phyloP scores from a whole-genome alignment of 2,113 vertebrate species.

The Nothoprocta pentlandii region DNA sequence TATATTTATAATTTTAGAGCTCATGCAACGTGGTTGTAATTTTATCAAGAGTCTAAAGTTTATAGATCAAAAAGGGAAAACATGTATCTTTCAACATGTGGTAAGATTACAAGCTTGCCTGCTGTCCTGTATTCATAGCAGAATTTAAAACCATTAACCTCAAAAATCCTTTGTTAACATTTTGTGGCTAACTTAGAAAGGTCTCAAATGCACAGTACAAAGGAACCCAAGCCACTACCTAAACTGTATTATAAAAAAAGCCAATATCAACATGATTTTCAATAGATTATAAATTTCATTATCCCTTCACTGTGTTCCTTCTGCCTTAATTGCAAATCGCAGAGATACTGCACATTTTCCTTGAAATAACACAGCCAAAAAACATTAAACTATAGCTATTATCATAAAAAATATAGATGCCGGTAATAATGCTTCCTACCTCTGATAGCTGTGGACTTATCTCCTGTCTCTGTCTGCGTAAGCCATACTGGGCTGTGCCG shows the following conservation, averaged over 20 bases:
- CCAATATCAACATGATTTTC: not conserved
- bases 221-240: not conserved
- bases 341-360: not conserved
- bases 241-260: not conserved
- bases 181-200: not conserved
- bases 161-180: not conserved
- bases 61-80: not conserved
- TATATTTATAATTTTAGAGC: not conserved
- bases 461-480: conserved; percentile 35
- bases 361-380: not conserved
- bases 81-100: not conserved
- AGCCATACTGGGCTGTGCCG: conserved; percentile 56
- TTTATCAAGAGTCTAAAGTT: not conserved
- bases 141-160: not conserved
- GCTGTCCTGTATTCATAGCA: not conserved
- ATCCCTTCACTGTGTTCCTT: not conserved
- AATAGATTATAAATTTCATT: not conserved
- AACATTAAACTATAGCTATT: not conserved
- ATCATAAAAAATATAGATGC: not conserved
- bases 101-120: not conserved
- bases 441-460: conserved; percentile 52
- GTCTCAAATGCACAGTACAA: not conserved
- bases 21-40: not conserved
- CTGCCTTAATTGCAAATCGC: not conserved
- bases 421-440: conserved; percentile 56